Conservation (phyloP, 2,888 invertebrate species). For the Acholoe squamosa region DNA sequence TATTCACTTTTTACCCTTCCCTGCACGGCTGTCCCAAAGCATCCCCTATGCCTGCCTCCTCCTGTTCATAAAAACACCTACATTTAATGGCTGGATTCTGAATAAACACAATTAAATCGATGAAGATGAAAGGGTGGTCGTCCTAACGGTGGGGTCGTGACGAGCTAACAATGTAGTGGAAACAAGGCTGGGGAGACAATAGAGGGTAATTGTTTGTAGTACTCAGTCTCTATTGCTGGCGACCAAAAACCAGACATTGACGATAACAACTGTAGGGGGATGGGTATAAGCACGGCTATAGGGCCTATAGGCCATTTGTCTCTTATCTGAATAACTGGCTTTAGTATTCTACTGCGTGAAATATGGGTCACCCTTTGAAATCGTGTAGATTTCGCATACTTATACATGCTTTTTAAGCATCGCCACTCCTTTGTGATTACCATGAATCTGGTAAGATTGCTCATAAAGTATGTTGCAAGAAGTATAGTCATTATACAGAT, state of each 20-base stretch:
- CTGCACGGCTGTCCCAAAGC: background rate
- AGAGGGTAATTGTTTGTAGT: constrained; percentile 18
- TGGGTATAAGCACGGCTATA: background rate
- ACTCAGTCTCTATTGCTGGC: background rate
- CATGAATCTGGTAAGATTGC: too few relatives aligned
- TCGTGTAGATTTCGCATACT: too few relatives aligned
- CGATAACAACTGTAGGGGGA: background rate
- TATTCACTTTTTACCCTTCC: background rate
- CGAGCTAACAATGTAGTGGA: constrained; percentile 8
- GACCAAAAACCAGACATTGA: background rate
- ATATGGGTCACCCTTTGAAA: too few relatives aligned
- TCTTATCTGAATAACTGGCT: too few relatives aligned
- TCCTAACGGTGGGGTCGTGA: background rate
- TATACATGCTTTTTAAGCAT: too few relatives aligned
- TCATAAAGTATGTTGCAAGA: too few relatives aligned
- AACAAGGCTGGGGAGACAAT: background rate
- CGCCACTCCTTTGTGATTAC: too few relatives aligned
- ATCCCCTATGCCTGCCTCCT: background rate
- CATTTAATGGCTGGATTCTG: constrained; percentile 46
- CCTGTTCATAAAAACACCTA: background rate
- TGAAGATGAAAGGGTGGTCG: constrained; percentile 26
- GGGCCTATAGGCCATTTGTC: too few relatives aligned
- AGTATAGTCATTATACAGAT: too few relatives aligned
- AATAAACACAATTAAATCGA: constrained; percentile 51
- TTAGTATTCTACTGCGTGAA: too few relatives aligned